phyloP scores from a whole-genome alignment of 1,140 invertebrate species.

The Ooceraea biroi region DNA sequence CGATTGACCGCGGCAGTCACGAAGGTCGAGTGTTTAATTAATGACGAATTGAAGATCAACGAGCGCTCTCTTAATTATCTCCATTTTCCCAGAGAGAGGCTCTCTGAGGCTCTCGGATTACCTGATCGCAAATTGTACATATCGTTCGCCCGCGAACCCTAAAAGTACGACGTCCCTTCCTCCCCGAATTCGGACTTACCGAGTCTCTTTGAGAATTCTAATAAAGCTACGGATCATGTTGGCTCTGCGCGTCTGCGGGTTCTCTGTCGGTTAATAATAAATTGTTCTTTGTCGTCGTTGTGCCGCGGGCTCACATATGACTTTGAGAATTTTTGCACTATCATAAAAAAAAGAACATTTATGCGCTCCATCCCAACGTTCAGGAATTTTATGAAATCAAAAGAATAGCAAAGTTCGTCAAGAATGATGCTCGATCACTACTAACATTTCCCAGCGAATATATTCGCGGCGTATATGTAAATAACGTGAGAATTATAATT shows the following conservation, averaged over 20 bases:
- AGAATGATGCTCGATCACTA: too few species aligned
- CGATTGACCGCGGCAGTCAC: neutral
- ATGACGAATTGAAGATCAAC: slow-evolving; percentile 25
- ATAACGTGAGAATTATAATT: slow-evolving; percentile 5
- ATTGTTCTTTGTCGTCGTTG: neutral
- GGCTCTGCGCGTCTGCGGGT: neutral
- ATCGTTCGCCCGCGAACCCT: neutral
- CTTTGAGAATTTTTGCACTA: neutral
- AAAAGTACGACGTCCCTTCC: too few species aligned
- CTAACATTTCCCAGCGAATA: too few species aligned
- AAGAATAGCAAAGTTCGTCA: neutral
- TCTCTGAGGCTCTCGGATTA: slow-evolving; percentile 13
- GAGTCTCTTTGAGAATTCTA: slow-evolving; percentile 33
- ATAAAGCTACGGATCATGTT: slow-evolving; percentile 37
- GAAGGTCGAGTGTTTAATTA: slow-evolving; percentile 13
- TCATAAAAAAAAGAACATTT: neutral
- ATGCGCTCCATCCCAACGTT: neutral
- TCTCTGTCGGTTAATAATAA: slow-evolving; percentile 24
- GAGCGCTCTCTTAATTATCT: slow-evolving; percentile 37
- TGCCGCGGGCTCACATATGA: neutral
- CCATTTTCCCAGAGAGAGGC: neutral
- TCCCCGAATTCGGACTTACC: neutral
- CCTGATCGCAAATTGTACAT: slow-evolving; percentile 12
- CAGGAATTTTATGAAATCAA: neutral
- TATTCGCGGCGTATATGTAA: neutral